Evolutionary conservation across 2,888 invertebrate species (phyloP), one percentile per base, ranked within the genome.

Genomic region (Cryptus armator): DNA sequence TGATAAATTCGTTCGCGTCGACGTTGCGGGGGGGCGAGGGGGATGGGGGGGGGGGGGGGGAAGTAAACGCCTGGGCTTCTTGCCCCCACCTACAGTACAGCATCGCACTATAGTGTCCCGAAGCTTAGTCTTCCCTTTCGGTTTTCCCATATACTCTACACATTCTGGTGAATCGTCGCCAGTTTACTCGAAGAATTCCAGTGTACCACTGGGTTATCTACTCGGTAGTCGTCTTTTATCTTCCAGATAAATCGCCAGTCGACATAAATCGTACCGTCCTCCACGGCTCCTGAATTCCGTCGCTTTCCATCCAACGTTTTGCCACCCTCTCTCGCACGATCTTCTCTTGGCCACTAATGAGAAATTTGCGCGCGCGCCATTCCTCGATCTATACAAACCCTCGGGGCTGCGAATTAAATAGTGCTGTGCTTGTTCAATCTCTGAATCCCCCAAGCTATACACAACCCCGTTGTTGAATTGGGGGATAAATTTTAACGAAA

Each of bases 381-480:
- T 62, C n/a, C 62, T 14, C 62, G 32, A 62, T 32, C 62, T 81
- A 84, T 16, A 77, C 85, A 79, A 88, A 19, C 90, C 87, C 89
- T 87, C 88, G 79, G 84, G 80, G 86, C 89, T 88, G 89, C 90
- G 89, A 90, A 90, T 90, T 89, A 90, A 90, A 90, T 89, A 87
- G 85, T 83, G 84, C 82, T 87, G 48, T 78, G 79, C 56, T 37
- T 37, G 56, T 84, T 43, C 46, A 16, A 51, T 76, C 44, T 72
- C 32, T 72, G 72, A 64, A 71, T 80, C 44, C 44, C 68, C 68
- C 37, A 37, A 24, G 56, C 56, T 19, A 7, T 37, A 56, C 56
- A 56, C 56, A 10, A 19, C 19, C 24, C 16, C 24, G 24, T 10
- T 56, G 24, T 56, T 56, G 24, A 9, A 10, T 19, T 56, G 24